These are phyloP conservation scores for Hydractinia echinata DNA, from an alignment of 30 jellyfish, hydroid and myxozoan genomes.

Conservation along the genomic window DNA sequence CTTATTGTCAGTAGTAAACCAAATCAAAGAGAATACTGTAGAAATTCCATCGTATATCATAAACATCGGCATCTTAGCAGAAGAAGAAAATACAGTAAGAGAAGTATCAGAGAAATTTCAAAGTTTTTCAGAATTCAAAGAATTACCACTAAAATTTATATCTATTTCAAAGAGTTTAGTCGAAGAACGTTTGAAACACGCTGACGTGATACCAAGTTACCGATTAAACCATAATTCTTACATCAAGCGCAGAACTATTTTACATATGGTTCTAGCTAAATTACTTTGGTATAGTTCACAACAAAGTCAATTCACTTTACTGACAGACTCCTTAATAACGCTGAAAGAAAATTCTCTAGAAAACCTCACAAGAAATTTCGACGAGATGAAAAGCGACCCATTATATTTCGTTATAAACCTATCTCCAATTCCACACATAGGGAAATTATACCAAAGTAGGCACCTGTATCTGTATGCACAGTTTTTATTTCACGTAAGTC, in stretches of 20 bases:
- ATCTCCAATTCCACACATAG: too few species aligned
- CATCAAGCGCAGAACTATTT: not conserved
- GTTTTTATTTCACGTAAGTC: too few species aligned
- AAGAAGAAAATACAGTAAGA: too few species aligned
- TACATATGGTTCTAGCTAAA: not conserved
- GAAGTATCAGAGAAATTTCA: not conserved
- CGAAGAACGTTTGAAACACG: not conserved
- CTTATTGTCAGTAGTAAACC: not conserved
- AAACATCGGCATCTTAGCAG: too few species aligned
- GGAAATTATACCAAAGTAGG: too few species aligned
- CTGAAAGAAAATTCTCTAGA: not conserved
- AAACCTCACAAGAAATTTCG: not conserved
- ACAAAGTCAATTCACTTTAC: not conserved
- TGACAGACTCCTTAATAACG: not conserved
- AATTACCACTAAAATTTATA: not conserved
- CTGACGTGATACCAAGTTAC: not conserved
- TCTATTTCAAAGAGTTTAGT: not conserved
- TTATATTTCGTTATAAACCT: too few species aligned
- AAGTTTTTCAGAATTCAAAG: not conserved
- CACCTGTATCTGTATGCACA: too few species aligned
- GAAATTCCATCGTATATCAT: not conserved
- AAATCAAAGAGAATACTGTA: not conserved
- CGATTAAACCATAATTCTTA: not conserved
- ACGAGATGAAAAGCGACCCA: not conserved
- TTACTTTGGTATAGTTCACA: constrained; percentile 8